Evolutionary conservation across 2,888 invertebrate species (phyloP).

Genomic region (Ischnus inquisitorius): DNA sequence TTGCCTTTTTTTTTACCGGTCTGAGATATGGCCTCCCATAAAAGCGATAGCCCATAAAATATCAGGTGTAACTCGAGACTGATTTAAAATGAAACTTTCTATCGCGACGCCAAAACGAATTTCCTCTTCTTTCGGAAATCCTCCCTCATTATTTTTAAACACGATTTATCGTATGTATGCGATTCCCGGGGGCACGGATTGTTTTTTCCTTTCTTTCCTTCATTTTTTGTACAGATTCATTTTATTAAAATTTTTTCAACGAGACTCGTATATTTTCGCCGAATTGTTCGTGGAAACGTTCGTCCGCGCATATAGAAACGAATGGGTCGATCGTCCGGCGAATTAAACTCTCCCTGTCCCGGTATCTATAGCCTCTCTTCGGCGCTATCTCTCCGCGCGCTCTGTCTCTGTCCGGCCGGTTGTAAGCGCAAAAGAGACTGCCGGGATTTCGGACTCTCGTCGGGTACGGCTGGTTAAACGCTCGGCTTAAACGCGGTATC

Average conservation of each 20-base stretch:
- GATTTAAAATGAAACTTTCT: conserved; percentile 46
- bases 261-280: conserved; percentile 9
- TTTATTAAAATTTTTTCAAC: conserved; percentile 35
- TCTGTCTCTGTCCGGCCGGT: conserved; percentile 58
- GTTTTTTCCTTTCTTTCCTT: conserved; percentile 1
- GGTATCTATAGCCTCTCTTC: not conserved
- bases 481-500: conserved; percentile 54
- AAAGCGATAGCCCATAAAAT: conserved; percentile 6
- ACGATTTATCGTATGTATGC: conserved; percentile 58
- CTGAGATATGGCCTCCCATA: conserved; percentile 54
- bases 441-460: conserved; percentile 58
- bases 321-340: conserved; percentile 49
- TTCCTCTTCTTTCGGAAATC: conserved; percentile 9
- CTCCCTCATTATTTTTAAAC: conserved; percentile 39
- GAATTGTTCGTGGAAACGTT: conserved; percentile 55
- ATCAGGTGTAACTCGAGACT: conserved; percentile 53
- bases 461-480: conserved; percentile 53
- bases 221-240: conserved; percentile 1
- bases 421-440: conserved; percentile 65
- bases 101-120: conserved; percentile 17
- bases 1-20: conserved; percentile 55
- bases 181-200: conserved; percentile 7
- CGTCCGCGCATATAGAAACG: conserved; percentile 15
- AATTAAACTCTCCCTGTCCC: conserved; percentile 43
- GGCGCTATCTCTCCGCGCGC: not conserved